Evolutionary conservation across 2,797 vertebrate genomes (phyloP), one percentile per base, ranked within the genome.

Genomic region (Catharus ustulatus): DNA sequence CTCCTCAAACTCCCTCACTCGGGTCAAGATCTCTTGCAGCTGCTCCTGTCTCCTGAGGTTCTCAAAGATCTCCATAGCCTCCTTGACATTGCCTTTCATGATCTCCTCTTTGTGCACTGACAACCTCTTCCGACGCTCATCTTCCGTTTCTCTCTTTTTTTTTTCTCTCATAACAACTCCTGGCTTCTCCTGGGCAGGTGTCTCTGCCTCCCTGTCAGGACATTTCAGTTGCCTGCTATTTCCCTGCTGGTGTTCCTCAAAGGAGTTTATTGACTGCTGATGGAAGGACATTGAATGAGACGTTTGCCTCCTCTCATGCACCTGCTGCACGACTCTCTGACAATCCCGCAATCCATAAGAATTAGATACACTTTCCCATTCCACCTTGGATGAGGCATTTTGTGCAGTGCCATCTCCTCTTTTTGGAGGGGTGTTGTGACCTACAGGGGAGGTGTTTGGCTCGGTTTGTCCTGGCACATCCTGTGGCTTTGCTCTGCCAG

Each of bases 41-140:
- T 99, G 98, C 68, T 99, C 98, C 85, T 98, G 98, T 87, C 98
- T 98, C 84, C 97, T 98, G 73, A 99, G 94, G 92, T 98, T 98
- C 91, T 99, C 98, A 72, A 98, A 98, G 87, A 98, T 99, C 79
- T 99, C 98, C 97, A 98, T 98, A 63, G 98, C 98, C 10, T 97
- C 97, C 23, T 97, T 98, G 59, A 98, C 97, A 19, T 99, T 99
- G 59, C 98, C 99, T 96, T 98, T 98, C 97, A 99, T 97, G 89
- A 99, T 99, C 97, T 99, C 98, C 62, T 99, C 98, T 97, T 98
- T 99, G 97, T 99, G 99, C 55, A 99, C 95, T 1, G 99, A 99
- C 86, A 99, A 92, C 64, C 98, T 98, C 96, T 98, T 98, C 48
- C 98, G 93, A 72, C 98, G 97, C 82, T 99, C 98, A 5, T 98